These are phyloP conservation scores for Chaenocephalus aceratus DNA, from an alignment of 2,113 vertebrate species.

Conservation along the genomic window DNA sequence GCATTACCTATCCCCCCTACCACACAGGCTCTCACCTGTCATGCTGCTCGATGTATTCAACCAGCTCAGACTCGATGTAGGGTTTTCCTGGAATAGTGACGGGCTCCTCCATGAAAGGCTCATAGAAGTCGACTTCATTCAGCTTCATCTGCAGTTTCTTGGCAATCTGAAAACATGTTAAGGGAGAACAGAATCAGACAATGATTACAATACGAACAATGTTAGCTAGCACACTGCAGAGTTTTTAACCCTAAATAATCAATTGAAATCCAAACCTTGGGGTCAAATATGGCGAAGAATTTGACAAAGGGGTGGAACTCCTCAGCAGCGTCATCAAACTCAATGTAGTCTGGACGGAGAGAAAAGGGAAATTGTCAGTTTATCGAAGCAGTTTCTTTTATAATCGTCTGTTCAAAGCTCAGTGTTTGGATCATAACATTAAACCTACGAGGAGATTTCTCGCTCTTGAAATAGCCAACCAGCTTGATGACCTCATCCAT, in stretches of 20 bases:
- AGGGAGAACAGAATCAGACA: not conserved
- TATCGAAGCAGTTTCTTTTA: not conserved
- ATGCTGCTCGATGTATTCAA: constrained; percentile 89
- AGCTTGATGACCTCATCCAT: constrained; percentile 92
- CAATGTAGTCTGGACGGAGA: constrained; percentile 87
- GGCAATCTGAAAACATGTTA: constrained; percentile 84
- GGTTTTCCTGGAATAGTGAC: constrained; percentile 90
- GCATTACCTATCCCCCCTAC: not conserved
- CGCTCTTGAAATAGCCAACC: constrained; percentile 92
- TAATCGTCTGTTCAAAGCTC: not conserved
- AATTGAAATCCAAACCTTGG: constrained; percentile 83
- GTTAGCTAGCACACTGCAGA: too few relatives aligned
- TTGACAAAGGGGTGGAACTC: constrained; percentile 94
- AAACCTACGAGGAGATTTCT: constrained; percentile 89
- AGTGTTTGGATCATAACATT: not conserved
- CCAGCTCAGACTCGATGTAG: constrained; percentile 88
- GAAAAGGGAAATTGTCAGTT: not conserved
- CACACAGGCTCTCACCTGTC: constrained; percentile 81
- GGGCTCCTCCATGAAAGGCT: constrained; percentile 91
- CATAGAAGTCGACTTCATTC: constrained; percentile 93
- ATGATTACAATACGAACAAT: too few relatives aligned
- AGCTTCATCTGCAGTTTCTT: constrained; percentile 91
- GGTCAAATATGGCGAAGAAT: constrained; percentile 93
- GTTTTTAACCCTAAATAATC: not conserved
- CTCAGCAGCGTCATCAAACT: constrained; percentile 90